phyloP scores from a whole-genome alignment of 2,888 invertebrate genomes.

The Lordiphosa andalusiaca region DNA sequence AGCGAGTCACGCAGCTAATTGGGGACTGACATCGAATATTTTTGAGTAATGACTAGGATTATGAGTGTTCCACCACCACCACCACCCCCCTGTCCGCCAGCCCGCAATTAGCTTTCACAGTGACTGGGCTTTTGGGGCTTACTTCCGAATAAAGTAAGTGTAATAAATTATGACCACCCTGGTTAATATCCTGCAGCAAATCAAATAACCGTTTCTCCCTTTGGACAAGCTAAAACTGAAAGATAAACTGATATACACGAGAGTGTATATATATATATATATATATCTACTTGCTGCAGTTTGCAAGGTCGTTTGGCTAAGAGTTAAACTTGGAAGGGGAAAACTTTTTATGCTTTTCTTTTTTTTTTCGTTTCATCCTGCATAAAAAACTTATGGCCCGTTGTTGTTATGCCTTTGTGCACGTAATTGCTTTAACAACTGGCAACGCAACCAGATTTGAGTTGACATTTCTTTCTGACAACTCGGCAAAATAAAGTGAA shows the following conservation, averaged over 20 bases:
- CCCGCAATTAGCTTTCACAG: conserved; percentile 6
- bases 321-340: conserved; percentile 18
- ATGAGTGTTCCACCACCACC: conserved; percentile 42
- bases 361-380: conserved; percentile 42
- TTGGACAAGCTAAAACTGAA: too few relatives aligned
- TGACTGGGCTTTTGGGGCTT: conserved; percentile 12
- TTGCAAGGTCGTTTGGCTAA: conserved; percentile 40
- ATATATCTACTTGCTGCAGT: conserved; percentile 9
- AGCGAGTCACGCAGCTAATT: conserved; percentile 70
- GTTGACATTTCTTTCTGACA: conserved; percentile 1
- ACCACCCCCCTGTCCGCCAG: conserved; percentile 14
- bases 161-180: conserved; percentile 11
- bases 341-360: background rate
- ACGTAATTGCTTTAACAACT: conserved; percentile 29
- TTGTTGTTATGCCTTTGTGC: conserved; percentile 15
- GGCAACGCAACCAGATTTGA: conserved; percentile 2
- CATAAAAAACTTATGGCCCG: conserved; percentile 35
- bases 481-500: background rate
- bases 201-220: conserved; percentile 2
- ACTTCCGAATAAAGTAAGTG: conserved; percentile 9
- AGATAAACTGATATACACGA: conserved; percentile 29
- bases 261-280: background rate
- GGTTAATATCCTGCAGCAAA: conserved; percentile 8
- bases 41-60: conserved; percentile 69
- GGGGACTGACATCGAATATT: conserved; percentile 70